A percentile compares a stretch with the other conserved stretches of the same genome.
Evolutionary conservation across 1,140 invertebrate species (phyloP).

Genomic region (Caerostris extrusa): DNA sequence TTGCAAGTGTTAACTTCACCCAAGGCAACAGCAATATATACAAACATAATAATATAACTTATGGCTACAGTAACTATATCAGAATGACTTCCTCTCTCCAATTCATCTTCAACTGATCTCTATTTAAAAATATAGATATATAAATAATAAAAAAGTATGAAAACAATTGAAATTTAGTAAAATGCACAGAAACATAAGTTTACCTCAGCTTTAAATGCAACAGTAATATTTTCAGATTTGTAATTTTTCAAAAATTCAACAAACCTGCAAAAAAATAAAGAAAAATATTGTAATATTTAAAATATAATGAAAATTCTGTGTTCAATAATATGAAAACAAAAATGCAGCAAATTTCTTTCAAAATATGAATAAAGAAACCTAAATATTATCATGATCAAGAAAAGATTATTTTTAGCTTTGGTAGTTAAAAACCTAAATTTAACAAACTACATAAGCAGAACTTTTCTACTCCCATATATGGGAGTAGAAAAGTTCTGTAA

Average conservation of each 20-base stretch:
- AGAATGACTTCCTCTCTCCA: constrained; percentile 93
- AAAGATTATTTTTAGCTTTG: too few species aligned
- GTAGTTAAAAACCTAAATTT: too few species aligned
- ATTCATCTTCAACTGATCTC: constrained; percentile 96
- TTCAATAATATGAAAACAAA: too few species aligned
- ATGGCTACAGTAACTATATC: constrained; percentile 96
- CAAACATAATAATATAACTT: constrained; percentile 98
- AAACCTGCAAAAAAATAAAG: constrained; percentile 80
- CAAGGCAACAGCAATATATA: constrained; percentile 96
- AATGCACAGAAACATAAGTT: neutral
- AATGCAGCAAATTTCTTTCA: too few species aligned
- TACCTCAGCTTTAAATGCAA: constrained; percentile 79
- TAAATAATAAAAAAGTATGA: neutral
- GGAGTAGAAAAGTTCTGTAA: too few species aligned
- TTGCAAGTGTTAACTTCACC: constrained; percentile 90
- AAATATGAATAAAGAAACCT: too few species aligned
- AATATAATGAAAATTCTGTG: too few species aligned
- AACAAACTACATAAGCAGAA: too few species aligned
- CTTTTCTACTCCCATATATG: too few species aligned
- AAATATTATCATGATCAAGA: too few species aligned
- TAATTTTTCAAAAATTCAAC: constrained; percentile 76
- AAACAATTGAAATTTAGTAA: neutral
- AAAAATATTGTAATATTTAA: neutral
- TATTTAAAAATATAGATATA: constrained; percentile 2
- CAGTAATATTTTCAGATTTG: constrained; percentile 65